phyloP scores from a whole-genome alignment of 2,797 vertebrate genomes.

The Pantherophis vulpinus region DNA sequence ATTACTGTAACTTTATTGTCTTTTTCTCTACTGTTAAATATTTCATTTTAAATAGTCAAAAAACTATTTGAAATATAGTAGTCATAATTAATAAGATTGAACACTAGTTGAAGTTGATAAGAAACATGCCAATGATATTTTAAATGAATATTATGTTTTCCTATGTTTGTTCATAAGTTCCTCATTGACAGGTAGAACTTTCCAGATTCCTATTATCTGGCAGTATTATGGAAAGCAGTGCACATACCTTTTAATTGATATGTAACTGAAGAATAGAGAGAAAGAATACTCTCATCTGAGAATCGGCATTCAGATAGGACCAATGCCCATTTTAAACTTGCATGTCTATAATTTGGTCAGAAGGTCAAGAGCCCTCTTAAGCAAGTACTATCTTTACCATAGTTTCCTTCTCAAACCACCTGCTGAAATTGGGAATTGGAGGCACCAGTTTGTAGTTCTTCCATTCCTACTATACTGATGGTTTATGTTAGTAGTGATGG shows the following conservation, averaged over 20 bases:
- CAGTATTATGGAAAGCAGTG: neutral
- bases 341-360: neutral
- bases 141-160: neutral
- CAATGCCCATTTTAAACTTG: neutral
- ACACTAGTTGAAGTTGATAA: neutral
- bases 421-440: neutral
- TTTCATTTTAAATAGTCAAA: neutral
- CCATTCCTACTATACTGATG: neutral
- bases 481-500: neutral
- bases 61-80: neutral
- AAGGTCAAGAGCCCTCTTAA: neutral
- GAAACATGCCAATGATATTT: neutral
- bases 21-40: neutral
- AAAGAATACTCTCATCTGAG: neutral
- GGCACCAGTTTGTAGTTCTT: neutral
- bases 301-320: no score
- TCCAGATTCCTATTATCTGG: neutral
- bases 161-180: no score
- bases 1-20: neutral
- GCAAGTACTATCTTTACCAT: neutral
- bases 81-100: neutral
- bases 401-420: neutral
- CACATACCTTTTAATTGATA: neutral
- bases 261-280: neutral
- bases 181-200: neutral